phyloP scores from a whole-genome alignment of 1,140 invertebrate genomes.

The Zaprionus nigranus region DNA sequence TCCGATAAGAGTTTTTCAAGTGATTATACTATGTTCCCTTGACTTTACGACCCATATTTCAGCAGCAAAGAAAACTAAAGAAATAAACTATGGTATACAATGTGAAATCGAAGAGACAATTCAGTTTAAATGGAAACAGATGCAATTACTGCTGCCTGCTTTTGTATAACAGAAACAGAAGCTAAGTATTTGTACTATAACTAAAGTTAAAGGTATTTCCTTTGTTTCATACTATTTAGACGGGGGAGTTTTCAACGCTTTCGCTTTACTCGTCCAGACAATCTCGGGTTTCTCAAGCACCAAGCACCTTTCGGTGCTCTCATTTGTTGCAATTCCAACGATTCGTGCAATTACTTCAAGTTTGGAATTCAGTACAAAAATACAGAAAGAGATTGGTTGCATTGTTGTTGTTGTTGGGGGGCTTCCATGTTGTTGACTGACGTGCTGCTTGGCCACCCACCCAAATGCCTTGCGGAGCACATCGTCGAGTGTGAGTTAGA shows the following conservation, averaged over 20 bases:
- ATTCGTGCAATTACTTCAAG: conserved; percentile 46
- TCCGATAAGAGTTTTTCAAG: conserved; percentile 34
- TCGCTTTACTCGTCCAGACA: neutral
- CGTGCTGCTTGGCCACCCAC: conserved; percentile 48
- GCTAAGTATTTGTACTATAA: neutral
- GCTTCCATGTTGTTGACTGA: conserved; percentile 37
- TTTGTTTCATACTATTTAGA: neutral
- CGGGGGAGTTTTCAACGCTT: neutral
- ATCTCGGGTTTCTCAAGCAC: conserved; percentile 45
- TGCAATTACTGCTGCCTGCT: neutral
- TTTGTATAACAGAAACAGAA: neutral
- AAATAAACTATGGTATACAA: neutral
- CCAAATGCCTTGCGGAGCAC: conserved; percentile 47
- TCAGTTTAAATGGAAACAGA: neutral
- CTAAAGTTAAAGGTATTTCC: conserved; percentile 11
- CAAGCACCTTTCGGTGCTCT: conserved; percentile 7
- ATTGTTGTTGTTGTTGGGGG: conserved; percentile 42
- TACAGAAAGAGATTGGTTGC: conserved; percentile 33
- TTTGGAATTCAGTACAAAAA: conserved; percentile 46
- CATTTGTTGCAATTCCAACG: conserved; percentile 41
- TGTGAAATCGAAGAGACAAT: no score
- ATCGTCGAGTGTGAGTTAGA: conserved; percentile 47
- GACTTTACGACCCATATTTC: conserved; percentile 45
- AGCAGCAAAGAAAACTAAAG: conserved; percentile 8
- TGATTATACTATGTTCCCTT: conserved; percentile 38